Evolutionary conservation across 2,888 invertebrate species (phyloP), one percentile per base, ranked within the genome.

Genomic region (Mongoloraphidia duomilia): DNA sequence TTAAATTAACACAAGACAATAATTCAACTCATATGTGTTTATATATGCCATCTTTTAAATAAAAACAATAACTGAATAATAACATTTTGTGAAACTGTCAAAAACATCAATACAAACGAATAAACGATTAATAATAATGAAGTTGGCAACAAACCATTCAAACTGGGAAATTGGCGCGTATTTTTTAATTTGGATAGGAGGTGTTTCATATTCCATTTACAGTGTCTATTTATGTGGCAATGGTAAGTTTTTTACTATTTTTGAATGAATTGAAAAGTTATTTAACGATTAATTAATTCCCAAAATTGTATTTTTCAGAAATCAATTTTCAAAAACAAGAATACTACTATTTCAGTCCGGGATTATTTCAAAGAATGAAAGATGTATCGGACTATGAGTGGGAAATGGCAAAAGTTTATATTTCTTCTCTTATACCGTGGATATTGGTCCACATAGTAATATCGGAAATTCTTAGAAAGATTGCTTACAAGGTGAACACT

Each of bases 331-430:
- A 67, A 55, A 55, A 61, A 39, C 69, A 68, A 60, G 51, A 61
- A 40, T 72, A 69, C 56, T 60, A 63, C 48, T 80, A 79, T 61
- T 76, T 80, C 57, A 80, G 81, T 35, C 80, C 79, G 79, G 57
- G 59, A 9, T 65, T 76, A 57, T 55, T 79, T 44, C 63, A 67
- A 34, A 69, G 74, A 57, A 72, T 71, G 53, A 75, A 75, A 66
- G 86, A 86, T 67, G 65, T 69, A 26, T 75, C 82, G 14, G 85
- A 86, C 66, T 69, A 73, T 60, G 86, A 86, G 69, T 86, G 85
- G 85, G 74, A 66, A 59, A 70, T 74, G 49, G 81, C 79, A 73
- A 74, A 75, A 58, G 73, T 68, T 54, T 71, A 75, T 49, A 62
- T 79, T 46, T 61, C 65, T 41, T 65, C 63, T 52, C 63, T 76